Percentiles rank a stretch among this genome's conserved stretches.
phyloP scores from a whole-genome alignment of 1,140 invertebrate genomes.

The Leucophenga varia region DNA sequence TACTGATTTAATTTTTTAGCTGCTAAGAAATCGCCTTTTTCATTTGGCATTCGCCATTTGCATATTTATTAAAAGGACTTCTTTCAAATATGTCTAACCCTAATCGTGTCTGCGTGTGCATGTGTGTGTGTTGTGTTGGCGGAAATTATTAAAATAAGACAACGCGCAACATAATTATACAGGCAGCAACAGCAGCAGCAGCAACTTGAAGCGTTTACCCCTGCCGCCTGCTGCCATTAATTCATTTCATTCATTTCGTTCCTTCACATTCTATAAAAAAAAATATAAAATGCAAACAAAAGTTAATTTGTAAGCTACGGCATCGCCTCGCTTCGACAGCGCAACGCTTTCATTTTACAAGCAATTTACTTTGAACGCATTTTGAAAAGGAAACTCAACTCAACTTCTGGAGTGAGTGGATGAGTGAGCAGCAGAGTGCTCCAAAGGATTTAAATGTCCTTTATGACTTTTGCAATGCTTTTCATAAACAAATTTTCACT shows the following conservation, averaged over 20 bases:
- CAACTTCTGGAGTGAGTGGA: no score
- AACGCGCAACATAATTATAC: conserved; percentile 41
- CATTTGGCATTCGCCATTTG: conserved; percentile 54
- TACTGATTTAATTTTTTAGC: conserved; percentile 35
- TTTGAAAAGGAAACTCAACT: no score
- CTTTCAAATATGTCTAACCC: no score
- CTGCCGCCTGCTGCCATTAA: no score
- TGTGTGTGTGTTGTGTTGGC: conserved; percentile 9
- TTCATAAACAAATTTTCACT: conserved; percentile 48
- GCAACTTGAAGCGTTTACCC: no score
- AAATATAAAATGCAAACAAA: conserved; percentile 51
- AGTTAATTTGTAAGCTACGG: conserved; percentile 53
- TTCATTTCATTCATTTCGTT: no score
- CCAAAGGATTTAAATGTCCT: conserved; percentile 24
- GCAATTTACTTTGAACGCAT: conserved; percentile 37
- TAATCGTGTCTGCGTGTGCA: neutral
- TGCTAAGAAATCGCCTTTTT: conserved; percentile 54
- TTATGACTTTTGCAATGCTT: conserved; percentile 33
- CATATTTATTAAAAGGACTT: conserved; percentile 50
- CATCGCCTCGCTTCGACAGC: no score
- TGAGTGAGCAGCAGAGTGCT: no score
- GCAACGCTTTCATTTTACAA: conserved; percentile 52
- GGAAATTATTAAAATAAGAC: conserved; percentile 48
- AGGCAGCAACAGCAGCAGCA: neutral
- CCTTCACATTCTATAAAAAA: neutral